Evolutionary conservation across 2,888 invertebrate species (phyloP), one percentile per base, ranked within the genome.

Genomic region (Pollenia griseotomentosa): DNA sequence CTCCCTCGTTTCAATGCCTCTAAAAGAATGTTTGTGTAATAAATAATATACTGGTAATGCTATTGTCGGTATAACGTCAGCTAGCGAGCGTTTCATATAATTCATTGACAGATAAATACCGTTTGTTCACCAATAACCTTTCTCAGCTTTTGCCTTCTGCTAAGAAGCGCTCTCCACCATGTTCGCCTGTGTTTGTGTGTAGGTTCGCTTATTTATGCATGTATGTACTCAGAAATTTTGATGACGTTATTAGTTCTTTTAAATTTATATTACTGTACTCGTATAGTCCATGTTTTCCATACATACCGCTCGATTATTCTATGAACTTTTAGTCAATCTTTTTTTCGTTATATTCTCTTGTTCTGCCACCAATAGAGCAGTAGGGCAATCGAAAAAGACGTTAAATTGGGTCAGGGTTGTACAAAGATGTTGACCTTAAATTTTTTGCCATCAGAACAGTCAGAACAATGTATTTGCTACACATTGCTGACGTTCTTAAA

Each of bases 401-500:
- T 6, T 19, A 81, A 87, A 61, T 81, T 84, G 68, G 84, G 87
- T 87, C 87, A 87, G 80, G 87, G 84, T 12, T 65, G 48, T 78
- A 3, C 16, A 44, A 77, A 78, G 68, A 68, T 83, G 87, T 87
- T 87, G 81, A 87, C 87, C 87, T 84, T 87, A 87, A 40, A 74
- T 65, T 44, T 80, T 33, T 71, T 74, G 61, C 66, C 19, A 53
- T 9, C 23, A 75, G 12, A 65, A 83, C 65, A 83, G 44, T 9
- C 23, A 75, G 12, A 65, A 83, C 65, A 83, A 81, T 68, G 46
- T 77, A 65, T 65, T 51, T 65, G 33, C 75, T 46, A 80, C 70
- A 51, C 53, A 65, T 66, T 87, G 86, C 87, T 87, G 87, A 87
- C 87, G 87, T 84, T 87, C 78, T 78, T 85, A 33, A 19, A 33